Evolutionary conservation across 2,888 invertebrate species (phyloP).

Genomic region (Platerodrilus igneus): DNA sequence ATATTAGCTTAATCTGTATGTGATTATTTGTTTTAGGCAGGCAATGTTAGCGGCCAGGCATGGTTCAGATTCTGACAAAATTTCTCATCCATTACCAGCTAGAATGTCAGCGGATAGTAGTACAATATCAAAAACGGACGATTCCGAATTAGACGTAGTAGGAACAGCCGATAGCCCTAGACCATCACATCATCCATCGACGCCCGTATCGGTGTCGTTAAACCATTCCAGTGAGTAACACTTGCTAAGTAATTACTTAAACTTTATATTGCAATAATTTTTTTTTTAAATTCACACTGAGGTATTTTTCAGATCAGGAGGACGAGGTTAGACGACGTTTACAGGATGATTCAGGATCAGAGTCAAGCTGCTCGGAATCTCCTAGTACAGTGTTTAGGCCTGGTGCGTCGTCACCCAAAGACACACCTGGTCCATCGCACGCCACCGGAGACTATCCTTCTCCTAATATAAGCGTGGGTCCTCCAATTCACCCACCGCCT

Average conservation of each 20-base stretch:
- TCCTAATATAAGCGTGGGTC: slow-evolving; percentile 91
- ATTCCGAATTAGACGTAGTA: slow-evolving; percentile 86
- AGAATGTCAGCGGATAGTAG: slow-evolving; percentile 49
- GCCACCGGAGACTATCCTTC: slow-evolving; percentile 66
- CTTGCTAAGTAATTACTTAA: slow-evolving; percentile 11
- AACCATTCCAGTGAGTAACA: slow-evolving; percentile 39
- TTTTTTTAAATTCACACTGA: no score
- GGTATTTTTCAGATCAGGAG: slow-evolving; percentile 57
- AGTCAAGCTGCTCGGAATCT: slow-evolving; percentile 68
- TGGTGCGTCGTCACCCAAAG: slow-evolving; percentile 51
- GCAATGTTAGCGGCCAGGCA: slow-evolving; percentile 57
- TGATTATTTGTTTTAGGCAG: slow-evolving; percentile 63
- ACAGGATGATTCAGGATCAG: slow-evolving; percentile 66
- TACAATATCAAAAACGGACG: slow-evolving; percentile 64
- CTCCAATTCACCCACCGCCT: slow-evolving; percentile 87
- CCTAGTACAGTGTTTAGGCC: slow-evolving; percentile 47
- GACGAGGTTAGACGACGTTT: slow-evolving; percentile 51
- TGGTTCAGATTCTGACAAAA: slow-evolving; percentile 54
- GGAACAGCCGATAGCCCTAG: slow-evolving; percentile 81
- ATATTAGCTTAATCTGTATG: no score
- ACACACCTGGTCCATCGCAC: slow-evolving; percentile 44
- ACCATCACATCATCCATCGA: slow-evolving; percentile 52
- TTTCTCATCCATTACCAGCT: slow-evolving; percentile 48
- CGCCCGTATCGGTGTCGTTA: slow-evolving; percentile 38
- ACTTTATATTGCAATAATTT: no score